Percentiles rank a stretch among this genome's conserved stretches.
phyloP scores from a whole-genome alignment of 2,113 vertebrate species.

The Greenwoodochromis staneri region DNA sequence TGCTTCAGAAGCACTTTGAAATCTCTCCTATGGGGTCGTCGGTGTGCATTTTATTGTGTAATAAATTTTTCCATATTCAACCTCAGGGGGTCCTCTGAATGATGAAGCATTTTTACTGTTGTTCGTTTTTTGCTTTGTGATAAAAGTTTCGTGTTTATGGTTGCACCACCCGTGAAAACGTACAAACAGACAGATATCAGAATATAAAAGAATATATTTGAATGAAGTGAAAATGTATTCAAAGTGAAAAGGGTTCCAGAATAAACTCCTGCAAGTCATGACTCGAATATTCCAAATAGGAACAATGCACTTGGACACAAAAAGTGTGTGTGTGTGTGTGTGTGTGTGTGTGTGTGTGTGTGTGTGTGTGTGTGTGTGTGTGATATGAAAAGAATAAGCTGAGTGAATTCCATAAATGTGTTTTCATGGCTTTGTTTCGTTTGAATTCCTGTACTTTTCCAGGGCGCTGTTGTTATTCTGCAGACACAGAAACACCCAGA shows the following conservation, averaged over 20 bases:
- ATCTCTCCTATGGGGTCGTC: neutral
- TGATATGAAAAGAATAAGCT: neutral
- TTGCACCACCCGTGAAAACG: neutral
- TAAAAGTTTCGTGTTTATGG: neutral
- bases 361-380: rapidly evolving
- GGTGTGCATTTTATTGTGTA: neutral
- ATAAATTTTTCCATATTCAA: neutral
- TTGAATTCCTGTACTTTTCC: neutral
- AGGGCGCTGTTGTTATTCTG: neutral
- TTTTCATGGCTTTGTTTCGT: neutral
- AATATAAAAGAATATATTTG: neutral
- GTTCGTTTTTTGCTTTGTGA: neutral
- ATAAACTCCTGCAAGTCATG: neutral
- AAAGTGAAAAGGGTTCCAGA: neutral
- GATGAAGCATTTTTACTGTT: neutral
- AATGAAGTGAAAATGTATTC: neutral
- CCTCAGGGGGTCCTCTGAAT: neutral
- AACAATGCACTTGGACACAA: neutral
- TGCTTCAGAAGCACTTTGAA: neutral
- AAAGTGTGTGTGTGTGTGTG: rapidly evolving
- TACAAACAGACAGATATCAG: neutral
- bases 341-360: neutral
- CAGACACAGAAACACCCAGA: neutral
- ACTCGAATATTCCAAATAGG: neutral
- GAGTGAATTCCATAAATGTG: neutral